These are phyloP conservation scores for Odontothrips loti DNA, from an alignment of 2,888 invertebrate species.

Conservation along the genomic window DNA sequence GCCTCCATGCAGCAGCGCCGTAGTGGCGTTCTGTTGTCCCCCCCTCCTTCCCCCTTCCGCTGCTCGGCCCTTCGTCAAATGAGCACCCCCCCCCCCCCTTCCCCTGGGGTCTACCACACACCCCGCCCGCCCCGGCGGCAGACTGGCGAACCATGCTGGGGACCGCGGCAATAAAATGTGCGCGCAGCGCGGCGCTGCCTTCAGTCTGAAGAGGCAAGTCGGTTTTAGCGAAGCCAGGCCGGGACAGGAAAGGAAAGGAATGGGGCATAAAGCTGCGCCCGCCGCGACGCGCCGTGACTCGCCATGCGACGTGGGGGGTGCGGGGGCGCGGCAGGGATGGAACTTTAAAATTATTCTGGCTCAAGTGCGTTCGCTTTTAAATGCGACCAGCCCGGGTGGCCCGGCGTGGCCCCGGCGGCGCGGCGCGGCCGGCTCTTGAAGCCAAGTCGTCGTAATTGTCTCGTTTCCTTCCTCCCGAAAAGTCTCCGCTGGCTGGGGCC, in stretches of 20 bases:
- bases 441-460: constrained; percentile 19
- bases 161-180: constrained; percentile 5
- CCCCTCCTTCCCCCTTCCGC: no score
- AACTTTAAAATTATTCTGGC: constrained; percentile 21
- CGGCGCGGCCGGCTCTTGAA: neutral
- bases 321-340: neutral
- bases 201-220: constrained; percentile 2
- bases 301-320: neutral
- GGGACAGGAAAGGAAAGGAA: neutral
- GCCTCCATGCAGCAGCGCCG: no score
- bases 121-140: neutral
- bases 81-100: no score
- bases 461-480: constrained; percentile 22
- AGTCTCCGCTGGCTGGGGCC: neutral
- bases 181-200: neutral
- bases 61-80: no score
- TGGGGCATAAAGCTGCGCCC: neutral
- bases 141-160: neutral
- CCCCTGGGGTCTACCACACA: no score
- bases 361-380: constrained; percentile 22
- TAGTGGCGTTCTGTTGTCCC: no score
- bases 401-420: no score
- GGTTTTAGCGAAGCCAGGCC: neutral
- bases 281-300: neutral
- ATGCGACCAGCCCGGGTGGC: neutral